Evolutionary conservation across 2,888 invertebrate species (phyloP).

Genomic region (Petrophora chlorosata): DNA sequence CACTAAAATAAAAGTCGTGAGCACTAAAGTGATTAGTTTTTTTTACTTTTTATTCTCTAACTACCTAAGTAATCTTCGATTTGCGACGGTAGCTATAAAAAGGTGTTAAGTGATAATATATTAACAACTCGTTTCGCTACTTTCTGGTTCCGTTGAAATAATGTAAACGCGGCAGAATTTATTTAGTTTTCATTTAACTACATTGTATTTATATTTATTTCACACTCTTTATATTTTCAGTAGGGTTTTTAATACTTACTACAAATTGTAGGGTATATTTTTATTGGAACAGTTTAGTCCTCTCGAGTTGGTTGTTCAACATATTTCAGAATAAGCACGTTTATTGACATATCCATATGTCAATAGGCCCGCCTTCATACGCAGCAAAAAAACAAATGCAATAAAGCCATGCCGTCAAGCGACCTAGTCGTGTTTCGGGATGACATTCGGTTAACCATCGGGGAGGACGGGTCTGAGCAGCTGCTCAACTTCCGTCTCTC

Average conservation of each 20-base stretch:
- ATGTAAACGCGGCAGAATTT: neutral
- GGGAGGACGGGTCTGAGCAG: too few relatives aligned
- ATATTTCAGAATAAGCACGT: neutral
- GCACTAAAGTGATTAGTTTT: slow-evolving; percentile 24
- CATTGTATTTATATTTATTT: too few relatives aligned
- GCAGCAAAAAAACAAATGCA: neutral
- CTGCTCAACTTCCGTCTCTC: too few relatives aligned
- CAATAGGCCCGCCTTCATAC: neutral
- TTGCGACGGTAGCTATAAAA: slow-evolving; percentile 20
- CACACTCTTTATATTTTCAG: too few relatives aligned
- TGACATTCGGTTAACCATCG: too few relatives aligned
- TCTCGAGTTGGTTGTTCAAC: too few relatives aligned
- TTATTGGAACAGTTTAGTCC: too few relatives aligned
- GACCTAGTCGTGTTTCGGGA: neutral
- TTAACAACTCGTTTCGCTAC: slow-evolving; percentile 4
- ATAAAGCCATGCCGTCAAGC: neutral
- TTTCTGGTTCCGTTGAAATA: slow-evolving; percentile 9
- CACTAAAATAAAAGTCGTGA: slow-evolving; percentile 17
- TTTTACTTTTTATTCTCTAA: slow-evolving; percentile 21
- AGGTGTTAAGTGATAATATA: slow-evolving; percentile 19
- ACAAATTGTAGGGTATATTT: too few relatives aligned
- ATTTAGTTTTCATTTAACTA: too few relatives aligned
- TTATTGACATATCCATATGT: neutral
- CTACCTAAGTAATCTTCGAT: slow-evolving; percentile 14
- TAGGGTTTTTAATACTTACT: too few relatives aligned